Percentiles rank a stretch among this genome's conserved stretches.
phyloP scores from a whole-genome alignment of 1,140 invertebrate genomes.

The Drosophila ananassae region DNA sequence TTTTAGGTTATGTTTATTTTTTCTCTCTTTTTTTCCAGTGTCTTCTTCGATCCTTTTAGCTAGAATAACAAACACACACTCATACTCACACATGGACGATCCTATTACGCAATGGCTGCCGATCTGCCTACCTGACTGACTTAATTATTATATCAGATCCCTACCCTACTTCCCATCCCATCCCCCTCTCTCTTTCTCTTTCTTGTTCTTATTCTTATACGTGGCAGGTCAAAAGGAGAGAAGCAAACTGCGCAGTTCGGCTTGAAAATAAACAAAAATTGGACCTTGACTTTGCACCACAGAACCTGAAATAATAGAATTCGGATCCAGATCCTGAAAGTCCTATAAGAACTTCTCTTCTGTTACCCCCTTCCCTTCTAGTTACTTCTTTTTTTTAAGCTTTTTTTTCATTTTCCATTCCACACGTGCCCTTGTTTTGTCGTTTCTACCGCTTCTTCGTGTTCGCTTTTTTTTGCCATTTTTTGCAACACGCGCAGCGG shows the following conservation, averaged over 20 bases:
- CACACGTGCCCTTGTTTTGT: slow-evolving; percentile 78
- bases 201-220: neutral
- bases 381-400: neutral
- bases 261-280: slow-evolving; percentile 42
- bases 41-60: slow-evolving; percentile 60
- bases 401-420: slow-evolving; percentile 21
- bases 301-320: slow-evolving; percentile 24
- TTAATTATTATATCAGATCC: slow-evolving; percentile 76
- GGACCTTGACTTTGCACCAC: slow-evolving; percentile 71
- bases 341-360: slow-evolving; percentile 51
- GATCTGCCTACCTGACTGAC: slow-evolving; percentile 72
- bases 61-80: slow-evolving; percentile 61
- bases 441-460: slow-evolving; percentile 23
- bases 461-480: slow-evolving; percentile 31
- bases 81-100: slow-evolving; percentile 25
- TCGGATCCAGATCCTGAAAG: slow-evolving; percentile 30
- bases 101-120: slow-evolving; percentile 76
- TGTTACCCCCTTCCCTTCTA: neutral
- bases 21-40: neutral
- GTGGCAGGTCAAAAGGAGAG: slow-evolving; percentile 53
- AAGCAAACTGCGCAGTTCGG: slow-evolving; percentile 66
- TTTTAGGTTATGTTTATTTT: too few species aligned
- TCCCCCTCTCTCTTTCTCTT: slow-evolving; percentile 2
- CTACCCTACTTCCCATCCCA: slow-evolving; percentile 18
- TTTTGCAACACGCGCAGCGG: slow-evolving; percentile 58